Percentiles rank a stretch among this genome's conserved stretches.
phyloP scores from a whole-genome alignment of 2,888 invertebrate genomes.

The Amiota communis region DNA sequence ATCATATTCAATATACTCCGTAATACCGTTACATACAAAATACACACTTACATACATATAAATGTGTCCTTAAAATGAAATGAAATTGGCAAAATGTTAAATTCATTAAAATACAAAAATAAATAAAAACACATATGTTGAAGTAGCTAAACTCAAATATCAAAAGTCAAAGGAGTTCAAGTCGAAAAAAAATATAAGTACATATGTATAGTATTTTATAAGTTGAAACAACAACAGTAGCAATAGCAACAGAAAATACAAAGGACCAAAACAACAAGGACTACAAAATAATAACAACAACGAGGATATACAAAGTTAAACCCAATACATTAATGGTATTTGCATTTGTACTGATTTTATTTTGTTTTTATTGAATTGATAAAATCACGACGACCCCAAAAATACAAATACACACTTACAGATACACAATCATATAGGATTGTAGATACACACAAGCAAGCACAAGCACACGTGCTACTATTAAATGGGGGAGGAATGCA shows the following conservation, averaged over 20 bases:
- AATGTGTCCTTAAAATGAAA: too few species aligned
- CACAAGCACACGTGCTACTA: neutral
- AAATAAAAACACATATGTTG: slow-evolving; percentile 56
- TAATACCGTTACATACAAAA: too few species aligned
- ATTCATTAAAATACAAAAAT: too few species aligned
- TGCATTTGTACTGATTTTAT: slow-evolving; percentile 71
- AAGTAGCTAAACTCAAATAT: slow-evolving; percentile 48
- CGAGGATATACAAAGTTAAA: slow-evolving; percentile 17
- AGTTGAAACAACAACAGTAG: neutral
- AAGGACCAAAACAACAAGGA: neutral
- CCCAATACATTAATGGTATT: slow-evolving; percentile 66
- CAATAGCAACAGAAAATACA: neutral
- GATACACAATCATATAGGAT: neutral
- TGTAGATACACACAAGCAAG: too few species aligned
- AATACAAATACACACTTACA: neutral
- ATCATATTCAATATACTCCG: too few species aligned
- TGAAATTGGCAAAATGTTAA: too few species aligned
- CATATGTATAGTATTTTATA: too few species aligned
- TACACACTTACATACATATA: too few species aligned
- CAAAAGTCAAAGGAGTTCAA: slow-evolving; percentile 17
- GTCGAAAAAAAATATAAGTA: too few species aligned
- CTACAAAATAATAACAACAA: slow-evolving; percentile 4
- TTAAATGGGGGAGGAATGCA: neutral
- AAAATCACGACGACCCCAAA: slow-evolving; percentile 33
- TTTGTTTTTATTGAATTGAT: slow-evolving; percentile 72